A percentile compares a stretch with the other conserved stretches of the same genome.
Evolutionary conservation across 64 coral and sea anemone genomes (phyloP).

Genomic region (Dendronephthya gigantea): DNA sequence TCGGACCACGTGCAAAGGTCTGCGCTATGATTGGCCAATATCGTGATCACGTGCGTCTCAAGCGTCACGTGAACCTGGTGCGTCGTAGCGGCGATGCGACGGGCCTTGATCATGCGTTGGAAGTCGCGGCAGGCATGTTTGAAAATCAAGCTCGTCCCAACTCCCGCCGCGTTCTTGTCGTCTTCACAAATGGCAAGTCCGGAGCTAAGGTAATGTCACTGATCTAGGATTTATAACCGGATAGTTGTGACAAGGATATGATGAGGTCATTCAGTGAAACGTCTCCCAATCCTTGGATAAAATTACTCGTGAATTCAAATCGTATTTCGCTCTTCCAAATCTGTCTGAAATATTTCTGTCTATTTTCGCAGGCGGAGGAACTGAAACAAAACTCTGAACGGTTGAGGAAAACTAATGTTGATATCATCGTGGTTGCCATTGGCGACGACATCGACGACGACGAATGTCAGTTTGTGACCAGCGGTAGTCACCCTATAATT

Average conservation of each 20-base stretch:
- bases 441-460: not conserved
- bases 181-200: slow-evolving; percentile 3
- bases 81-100: not conserved
- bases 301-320: too few species aligned
- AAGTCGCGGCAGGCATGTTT: not conserved
- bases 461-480: not conserved
- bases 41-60: not conserved
- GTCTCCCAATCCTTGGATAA: too few species aligned
- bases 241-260: too few species aligned
- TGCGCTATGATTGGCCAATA: slow-evolving; percentile 14
- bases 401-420: not conserved
- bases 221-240: too few species aligned
- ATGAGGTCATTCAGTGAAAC: too few species aligned
- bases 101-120: not conserved
- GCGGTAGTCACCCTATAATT: slow-evolving; percentile 16
- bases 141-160: slow-evolving; percentile 1
- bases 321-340: too few species aligned
- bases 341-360: too few species aligned
- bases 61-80: slow-evolving; percentile 1
- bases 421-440: slow-evolving; percentile 8
- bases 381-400: not conserved
- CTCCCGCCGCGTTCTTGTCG: not conserved
- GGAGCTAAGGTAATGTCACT: not conserved
- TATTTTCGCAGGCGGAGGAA: not conserved
- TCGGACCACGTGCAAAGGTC: slow-evolving; percentile 13